Evolutionary conservation across 2,888 invertebrate genomes (phyloP), one percentile per base, ranked within the genome.

Genomic region (Hypolimnas misippus): DNA sequence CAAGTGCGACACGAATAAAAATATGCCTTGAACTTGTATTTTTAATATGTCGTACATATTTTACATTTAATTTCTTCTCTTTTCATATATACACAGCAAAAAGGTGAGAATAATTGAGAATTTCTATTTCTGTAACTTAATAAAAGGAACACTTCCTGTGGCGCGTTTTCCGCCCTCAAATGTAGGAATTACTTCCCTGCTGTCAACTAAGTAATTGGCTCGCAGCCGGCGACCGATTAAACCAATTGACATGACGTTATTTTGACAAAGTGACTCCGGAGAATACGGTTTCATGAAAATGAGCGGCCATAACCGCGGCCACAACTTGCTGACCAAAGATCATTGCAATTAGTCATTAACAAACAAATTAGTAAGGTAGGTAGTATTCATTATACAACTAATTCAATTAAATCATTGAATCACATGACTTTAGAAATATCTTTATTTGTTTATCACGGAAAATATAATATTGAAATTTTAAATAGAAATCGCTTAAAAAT

Each of bases 171-270:
- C 90, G 90, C 87, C 87, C 85, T 87, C 88, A 89, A 89, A 91
- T 89, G 89, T 87, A 87, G 85, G 90, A 91, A 91, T 89, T 89
- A 86, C 88, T 90, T 89, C 89, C 89, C 91, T 82, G 84, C 87
- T 87, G 87, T 83, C 86, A 89, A 91, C 81, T 91, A 87, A 87
- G 84, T 91, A 91, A 92, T 91, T 91, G 91, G 78, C 84, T 83
- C 86, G 77, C 89, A 87, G 90, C 84, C 86, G 88, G 87, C 81
- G 80, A 76, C 83, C 86, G 83, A 91, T 91, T 91, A 91, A 79
- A 80, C 83, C 87, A 92, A 92, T 92, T 89, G 90, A 81, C 85
- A 75, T 86, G 82, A 86, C 81, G 86, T 86, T 90, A 89, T 91
- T 91, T 91, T 90, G 90, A 89, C 89, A 89, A 88, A 83, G 87